phyloP scores from a whole-genome alignment of 2,113 vertebrate genomes.

The Sisor rabdophorus region DNA sequence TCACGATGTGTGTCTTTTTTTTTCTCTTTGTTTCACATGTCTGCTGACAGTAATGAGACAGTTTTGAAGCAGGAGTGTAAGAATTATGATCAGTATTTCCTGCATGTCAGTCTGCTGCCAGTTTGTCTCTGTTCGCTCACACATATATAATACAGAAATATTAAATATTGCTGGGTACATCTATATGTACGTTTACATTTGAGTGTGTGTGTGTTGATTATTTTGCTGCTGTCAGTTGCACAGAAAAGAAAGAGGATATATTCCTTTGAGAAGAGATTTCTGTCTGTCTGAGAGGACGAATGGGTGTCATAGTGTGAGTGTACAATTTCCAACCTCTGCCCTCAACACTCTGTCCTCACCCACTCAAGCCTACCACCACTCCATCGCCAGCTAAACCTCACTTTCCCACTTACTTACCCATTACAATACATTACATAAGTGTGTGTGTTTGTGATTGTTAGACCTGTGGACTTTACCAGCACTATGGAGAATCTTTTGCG shows the following conservation, averaged over 20 bases:
- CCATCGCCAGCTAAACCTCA: no score
- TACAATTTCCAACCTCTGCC: background rate
- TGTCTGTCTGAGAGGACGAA: constrained; percentile 66
- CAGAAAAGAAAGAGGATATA: constrained; percentile 63
- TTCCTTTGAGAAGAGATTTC: constrained; percentile 61
- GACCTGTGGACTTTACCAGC: constrained; percentile 79
- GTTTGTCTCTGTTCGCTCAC: background rate
- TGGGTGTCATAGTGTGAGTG: constrained; percentile 80
- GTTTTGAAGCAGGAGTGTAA: background rate
- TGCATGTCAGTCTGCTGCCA: constrained; percentile 1
- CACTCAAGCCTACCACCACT: background rate
- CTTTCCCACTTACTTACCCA: no score
- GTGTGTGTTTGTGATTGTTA: constrained; percentile 46
- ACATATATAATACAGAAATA: background rate
- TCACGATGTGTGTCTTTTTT: background rate
- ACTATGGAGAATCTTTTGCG: constrained; percentile 76
- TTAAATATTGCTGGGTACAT: background rate
- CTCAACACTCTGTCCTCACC: background rate
- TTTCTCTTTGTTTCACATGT: background rate
- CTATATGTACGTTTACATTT: background rate
- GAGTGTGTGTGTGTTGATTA: constrained; percentile 59
- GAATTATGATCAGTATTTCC: background rate
- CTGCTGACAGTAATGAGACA: background rate
- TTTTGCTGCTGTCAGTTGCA: constrained; percentile 73
- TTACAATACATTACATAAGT: background rate